Percentiles rank a stretch among this genome's conserved stretches.
These are phyloP conservation scores for Diplazon laetatorius DNA, from an alignment of 2,888 invertebrate species.

Conservation along the genomic window DNA sequence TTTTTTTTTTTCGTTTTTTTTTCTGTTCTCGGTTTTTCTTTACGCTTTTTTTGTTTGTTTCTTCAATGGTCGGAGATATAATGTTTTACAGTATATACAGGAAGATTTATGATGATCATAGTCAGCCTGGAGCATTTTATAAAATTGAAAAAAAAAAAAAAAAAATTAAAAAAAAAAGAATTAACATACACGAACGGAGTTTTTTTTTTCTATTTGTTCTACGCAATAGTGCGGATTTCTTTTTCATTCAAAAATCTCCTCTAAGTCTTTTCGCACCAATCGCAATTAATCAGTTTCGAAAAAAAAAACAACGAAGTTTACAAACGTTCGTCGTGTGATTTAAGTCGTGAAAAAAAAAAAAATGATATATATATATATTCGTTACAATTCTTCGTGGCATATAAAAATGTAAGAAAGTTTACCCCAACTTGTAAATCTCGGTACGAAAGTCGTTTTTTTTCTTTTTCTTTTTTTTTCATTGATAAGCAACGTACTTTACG, in stretches of 20 bases:
- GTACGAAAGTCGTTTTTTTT: too few relatives aligned
- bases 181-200: conserved; percentile 62
- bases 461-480: too few relatives aligned
- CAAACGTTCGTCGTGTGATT: conserved; percentile 44
- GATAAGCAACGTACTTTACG: conserved; percentile 23
- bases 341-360: conserved; percentile 40
- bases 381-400: conserved; percentile 51
- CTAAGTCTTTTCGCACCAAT: conserved; percentile 30
- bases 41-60: conserved; percentile 32
- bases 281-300: conserved; percentile 39
- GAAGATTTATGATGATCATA: conserved; percentile 73
- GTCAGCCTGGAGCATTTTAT: conserved; percentile 69
- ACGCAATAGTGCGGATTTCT: conserved; percentile 56
- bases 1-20: conserved; percentile 20
- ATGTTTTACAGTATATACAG: conserved; percentile 80
- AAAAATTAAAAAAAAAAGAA: conserved; percentile 19
- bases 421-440: conserved; percentile 44
- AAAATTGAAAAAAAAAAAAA: too few relatives aligned
- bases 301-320: conserved; percentile 31
- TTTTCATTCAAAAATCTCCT: conserved; percentile 29
- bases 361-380: not conserved
- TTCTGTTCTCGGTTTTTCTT: conserved; percentile 4
- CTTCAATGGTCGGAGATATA: conserved; percentile 71
- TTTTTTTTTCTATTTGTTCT: conserved; percentile 60
- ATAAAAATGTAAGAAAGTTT: conserved; percentile 59